Base-by-base conservation (phyloP, 2,888 invertebrate species). In the Branchipolynoe longqiensis region DNA sequence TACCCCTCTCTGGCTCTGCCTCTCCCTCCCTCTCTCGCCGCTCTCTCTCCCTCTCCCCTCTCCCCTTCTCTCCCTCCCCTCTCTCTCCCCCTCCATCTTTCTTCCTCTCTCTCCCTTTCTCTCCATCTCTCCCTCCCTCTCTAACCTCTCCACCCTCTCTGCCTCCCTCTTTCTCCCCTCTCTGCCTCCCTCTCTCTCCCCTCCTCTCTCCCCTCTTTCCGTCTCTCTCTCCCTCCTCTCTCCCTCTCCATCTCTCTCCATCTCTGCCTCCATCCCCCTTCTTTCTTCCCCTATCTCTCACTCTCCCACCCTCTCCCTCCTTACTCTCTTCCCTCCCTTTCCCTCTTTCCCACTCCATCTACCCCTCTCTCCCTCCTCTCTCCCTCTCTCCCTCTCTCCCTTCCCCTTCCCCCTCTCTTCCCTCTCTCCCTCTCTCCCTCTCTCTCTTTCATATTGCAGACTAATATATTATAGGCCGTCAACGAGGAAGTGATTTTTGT, bases 131-230 rank as follows among this genome's bases (percentile, higher is more conserved):
- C 31, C 48, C 18, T 8, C 48, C 48, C 48, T 48, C 8, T 48
- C 48, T 18, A 12, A 18, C 48, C 48, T 18, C 18, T 8, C 18
- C 48, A 8, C 18, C 48, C 48, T 18, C 48, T 48, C 8, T 18
- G 8, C 48, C 18, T 6, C n/a, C 62, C 31, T 62, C 12, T n/a
- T 62, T 62, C n/a, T 6, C 31, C 31, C 62, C n/a, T 14, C 31
- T 28, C 62, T 62, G n/a, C 62, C 62, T 62, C 62, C 62, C 31
- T 62, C 62, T n/a, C 31, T 62, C 62, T n/a, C 31, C 62, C 62
- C 31, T 62, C 62, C 62, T n/a, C n/a, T n/a, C 62, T n/a, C n/a
- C 62, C 62, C 31, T 62, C 62, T n/a, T n/a, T 62, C 62, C 62
- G 8, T 62, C 62, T n/a, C 31, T 62, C 62, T n/a, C 31, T 62